These are phyloP conservation scores for Chaetodon auriga DNA, from an alignment of 2,113 vertebrate species.

Conservation along the genomic window DNA sequence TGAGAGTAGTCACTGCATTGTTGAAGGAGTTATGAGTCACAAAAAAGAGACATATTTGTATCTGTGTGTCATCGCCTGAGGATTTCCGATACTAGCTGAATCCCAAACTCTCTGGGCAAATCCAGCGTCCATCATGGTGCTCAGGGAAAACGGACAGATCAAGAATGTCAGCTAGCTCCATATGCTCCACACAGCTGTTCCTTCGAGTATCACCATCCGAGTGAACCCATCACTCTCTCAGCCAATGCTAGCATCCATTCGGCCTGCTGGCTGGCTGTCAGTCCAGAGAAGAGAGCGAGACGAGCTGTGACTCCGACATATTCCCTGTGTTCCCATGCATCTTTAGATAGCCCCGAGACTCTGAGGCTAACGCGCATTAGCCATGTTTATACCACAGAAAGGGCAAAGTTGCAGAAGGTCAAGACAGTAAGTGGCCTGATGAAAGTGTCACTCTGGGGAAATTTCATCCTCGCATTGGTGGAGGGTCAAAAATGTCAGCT, in stretches of 20 bases:
- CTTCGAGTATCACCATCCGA: conserved; percentile 15
- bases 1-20: neutral
- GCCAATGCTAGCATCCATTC: conserved; percentile 6
- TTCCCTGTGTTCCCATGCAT: conserved; percentile 38
- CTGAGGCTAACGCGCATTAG: conserved; percentile 45
- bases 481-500: conserved; percentile 64
- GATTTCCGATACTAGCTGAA: conserved; percentile 6
- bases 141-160: conserved; percentile 83
- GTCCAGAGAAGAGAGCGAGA: conserved; percentile 24
- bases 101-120: conserved; percentile 21
- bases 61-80: neutral
- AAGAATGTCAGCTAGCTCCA: conserved; percentile 81
- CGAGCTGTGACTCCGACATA: conserved; percentile 36
- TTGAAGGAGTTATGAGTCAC: conserved; percentile 10
- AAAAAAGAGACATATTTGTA: neutral
- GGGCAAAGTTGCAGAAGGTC: conserved; percentile 66
- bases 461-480: conserved; percentile 53
- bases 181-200: conserved; percentile 89
- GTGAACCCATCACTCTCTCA: conserved; percentile 17
- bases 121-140: conserved; percentile 86
- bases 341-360: conserved; percentile 66
- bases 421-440: conserved; percentile 77
- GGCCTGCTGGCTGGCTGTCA: conserved; percentile 44
- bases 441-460: conserved; percentile 76
- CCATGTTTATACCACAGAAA: conserved; percentile 58